A percentile compares a stretch with the other conserved stretches of the same genome.
Conservation (phyloP, 2,797 vertebrate species). For the Spizella passerina region DNA sequence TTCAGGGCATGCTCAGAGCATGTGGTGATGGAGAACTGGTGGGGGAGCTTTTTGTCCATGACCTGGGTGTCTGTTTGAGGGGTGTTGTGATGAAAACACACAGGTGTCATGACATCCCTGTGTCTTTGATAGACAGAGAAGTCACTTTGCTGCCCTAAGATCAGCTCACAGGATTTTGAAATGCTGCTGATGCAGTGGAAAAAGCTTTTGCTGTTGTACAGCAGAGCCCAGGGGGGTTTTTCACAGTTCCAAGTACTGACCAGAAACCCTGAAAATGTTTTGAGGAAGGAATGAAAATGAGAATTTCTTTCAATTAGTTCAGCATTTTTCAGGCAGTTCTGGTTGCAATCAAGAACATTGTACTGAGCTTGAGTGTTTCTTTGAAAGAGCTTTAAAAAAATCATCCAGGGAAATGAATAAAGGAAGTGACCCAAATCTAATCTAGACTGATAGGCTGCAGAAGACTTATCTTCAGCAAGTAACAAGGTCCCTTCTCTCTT, state of each 20-base stretch:
- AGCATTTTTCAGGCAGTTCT: slow-evolving; percentile 33
- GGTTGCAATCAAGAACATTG: slow-evolving; percentile 42
- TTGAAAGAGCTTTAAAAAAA: background rate
- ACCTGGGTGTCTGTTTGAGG: background rate
- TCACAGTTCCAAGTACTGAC: slow-evolving; percentile 7
- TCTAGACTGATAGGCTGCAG: background rate
- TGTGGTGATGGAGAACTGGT: background rate
- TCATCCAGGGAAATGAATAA: slow-evolving; percentile 4
- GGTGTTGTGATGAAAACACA: background rate
- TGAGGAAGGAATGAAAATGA: slow-evolving; percentile 14
- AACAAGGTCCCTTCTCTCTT: background rate
- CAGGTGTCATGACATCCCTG: background rate
- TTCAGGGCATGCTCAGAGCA: background rate
- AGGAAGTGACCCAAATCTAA: slow-evolving; percentile 22
- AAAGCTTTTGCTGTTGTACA: background rate
- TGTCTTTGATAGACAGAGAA: background rate
- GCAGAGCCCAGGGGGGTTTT: background rate
- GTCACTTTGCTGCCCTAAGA: background rate
- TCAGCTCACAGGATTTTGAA: background rate
- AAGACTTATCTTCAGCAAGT: background rate
- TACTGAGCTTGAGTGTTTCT: background rate
- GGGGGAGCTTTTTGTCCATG: fast-evolving
- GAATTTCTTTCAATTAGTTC: slow-evolving; percentile 37
- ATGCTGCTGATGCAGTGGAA: background rate
- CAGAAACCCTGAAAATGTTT: slow-evolving; percentile 31